These are phyloP conservation scores for Rhizomys pruinosus DNA, from an alignment of 2,113 vertebrate species.

Conservation along the genomic window DNA sequence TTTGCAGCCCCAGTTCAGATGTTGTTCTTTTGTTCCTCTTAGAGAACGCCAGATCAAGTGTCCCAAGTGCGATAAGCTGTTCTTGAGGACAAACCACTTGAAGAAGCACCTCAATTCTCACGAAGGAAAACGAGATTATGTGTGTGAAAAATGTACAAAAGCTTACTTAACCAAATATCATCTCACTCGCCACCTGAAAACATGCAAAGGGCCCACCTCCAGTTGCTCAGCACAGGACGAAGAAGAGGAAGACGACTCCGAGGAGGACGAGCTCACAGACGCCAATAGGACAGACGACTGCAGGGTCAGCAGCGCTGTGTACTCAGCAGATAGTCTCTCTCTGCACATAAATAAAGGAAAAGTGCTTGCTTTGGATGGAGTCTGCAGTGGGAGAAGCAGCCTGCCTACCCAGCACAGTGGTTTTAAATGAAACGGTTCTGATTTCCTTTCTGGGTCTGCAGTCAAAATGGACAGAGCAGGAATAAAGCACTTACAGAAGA, in stretches of 20 bases:
- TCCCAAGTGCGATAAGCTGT: conserved; percentile 97
- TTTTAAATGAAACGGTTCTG: conserved; percentile 41
- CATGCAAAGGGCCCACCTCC: conserved; percentile 95
- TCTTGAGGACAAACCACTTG: conserved; percentile 96
- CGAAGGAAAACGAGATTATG: conserved; percentile 96
- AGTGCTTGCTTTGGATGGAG: conserved; percentile 20
- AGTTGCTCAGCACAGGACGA: conserved; percentile 89
- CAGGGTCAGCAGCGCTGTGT: conserved; percentile 79
- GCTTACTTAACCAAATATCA: conserved; percentile 99
- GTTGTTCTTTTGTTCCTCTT: conserved; percentile 44
- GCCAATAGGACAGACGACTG: conserved; percentile 84
- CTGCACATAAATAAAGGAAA: conserved; percentile 84
- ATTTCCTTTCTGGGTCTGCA: conserved; percentile 44
- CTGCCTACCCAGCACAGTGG: conserved; percentile 45
- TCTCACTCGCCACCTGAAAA: conserved; percentile 98
- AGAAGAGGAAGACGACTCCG: conserved; percentile 90
- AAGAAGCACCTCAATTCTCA: conserved; percentile 99
- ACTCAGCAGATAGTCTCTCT: conserved; percentile 79
- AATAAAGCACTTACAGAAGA: neutral
- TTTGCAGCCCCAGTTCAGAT: neutral
- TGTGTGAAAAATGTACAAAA: conserved; percentile 98
- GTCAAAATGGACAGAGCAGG: conserved; percentile 47
- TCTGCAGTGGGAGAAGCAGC: conserved; percentile 41
- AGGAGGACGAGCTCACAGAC: conserved; percentile 88
- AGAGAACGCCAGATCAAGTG: conserved; percentile 97